Evolutionary conservation across 1,140 invertebrate species (phyloP).

Genomic region (Charaxes varanes): DNA sequence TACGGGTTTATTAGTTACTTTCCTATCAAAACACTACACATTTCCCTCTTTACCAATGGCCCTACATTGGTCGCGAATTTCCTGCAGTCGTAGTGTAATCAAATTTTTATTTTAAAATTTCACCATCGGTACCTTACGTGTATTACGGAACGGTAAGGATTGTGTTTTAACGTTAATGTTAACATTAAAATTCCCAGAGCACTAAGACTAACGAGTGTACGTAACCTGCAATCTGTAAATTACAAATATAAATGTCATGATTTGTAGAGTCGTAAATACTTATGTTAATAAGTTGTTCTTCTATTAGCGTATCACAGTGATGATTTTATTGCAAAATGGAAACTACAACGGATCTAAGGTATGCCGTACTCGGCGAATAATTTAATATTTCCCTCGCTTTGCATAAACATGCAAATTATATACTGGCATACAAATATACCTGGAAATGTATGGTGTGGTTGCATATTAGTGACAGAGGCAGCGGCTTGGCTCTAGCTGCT

Average conservation of each 20-base stretch:
- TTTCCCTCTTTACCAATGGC: too few species aligned
- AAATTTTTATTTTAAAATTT: too few species aligned
- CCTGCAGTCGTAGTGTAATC: too few species aligned
- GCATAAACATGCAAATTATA: slow-evolving; percentile 56
- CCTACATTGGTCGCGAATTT: too few species aligned
- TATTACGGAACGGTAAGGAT: too few species aligned
- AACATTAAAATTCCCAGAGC: too few species aligned
- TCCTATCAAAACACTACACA: too few species aligned
- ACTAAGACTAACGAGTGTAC: too few species aligned
- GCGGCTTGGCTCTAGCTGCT: too few species aligned
- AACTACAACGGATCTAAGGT: slow-evolving; percentile 37
- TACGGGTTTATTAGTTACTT: too few species aligned
- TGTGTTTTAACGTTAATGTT: too few species aligned
- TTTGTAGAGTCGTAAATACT: slow-evolving; percentile 55
- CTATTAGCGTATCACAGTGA: slow-evolving; percentile 37
- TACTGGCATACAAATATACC: slow-evolving; percentile 55
- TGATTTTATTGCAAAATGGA: slow-evolving; percentile 68
- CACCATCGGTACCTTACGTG: too few species aligned
- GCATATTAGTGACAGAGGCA: slow-evolving; percentile 41
- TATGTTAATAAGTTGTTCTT: slow-evolving; percentile 59
- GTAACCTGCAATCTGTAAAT: slow-evolving; percentile 41
- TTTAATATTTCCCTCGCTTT: slow-evolving; percentile 45
- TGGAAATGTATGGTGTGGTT: slow-evolving; percentile 48
- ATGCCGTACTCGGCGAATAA: slow-evolving; percentile 39
- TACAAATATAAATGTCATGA: slow-evolving; percentile 51